Base-by-base conservation (phyloP, 1,140 invertebrate species). In the Platorchestia sp. region DNA sequence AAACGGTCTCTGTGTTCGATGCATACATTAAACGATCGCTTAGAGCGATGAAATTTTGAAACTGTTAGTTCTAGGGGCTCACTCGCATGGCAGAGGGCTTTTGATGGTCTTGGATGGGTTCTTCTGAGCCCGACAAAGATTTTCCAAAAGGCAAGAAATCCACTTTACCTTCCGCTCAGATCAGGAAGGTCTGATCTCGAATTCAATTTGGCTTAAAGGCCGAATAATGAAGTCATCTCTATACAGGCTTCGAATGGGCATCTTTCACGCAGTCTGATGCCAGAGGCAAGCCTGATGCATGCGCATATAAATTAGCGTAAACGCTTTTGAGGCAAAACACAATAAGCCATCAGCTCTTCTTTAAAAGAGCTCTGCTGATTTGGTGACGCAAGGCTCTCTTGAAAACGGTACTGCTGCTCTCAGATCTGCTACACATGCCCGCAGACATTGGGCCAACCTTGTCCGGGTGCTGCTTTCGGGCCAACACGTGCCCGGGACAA, bases 231-330 rank as follows among this genome's bases (percentile, higher is more conserved):
- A 93, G 91, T 93, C 91, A 93, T 93, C 91, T 93, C 91, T 93
- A 93, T 93, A 93, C 91, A 93, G 91, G 91, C 91, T n/a, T 93
- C 91, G 91, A 93, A 93, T 93, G 91, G 91, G 91, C 91, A 93
- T 93, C 91, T 93, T 93, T 93, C 91, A 93, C 43, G 91, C 91
- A 47, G 45, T 93, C 45, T 93, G 91, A 93, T 93, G 43, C 91
- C 91, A 10, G 45, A 47, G 91, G 16, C 43, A 93, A 42, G 45
- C 41, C 19, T 93, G 91, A 93, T 93, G 91, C 91, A 93, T 93
- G 91, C 91, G 91, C 91, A 93, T 93, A 93, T 44, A 93, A 93
- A 93, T 93, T 93, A 93, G 45, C 91, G 91, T 93, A 93, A 45
- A 93, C 91, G 91, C 45, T 93, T 43, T 45, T n/a, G 91, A 42